Percentiles rank a stretch among this genome's conserved stretches.
Conservation (phyloP, 2,113 vertebrate species). For the Oreochromis tanganicae region DNA sequence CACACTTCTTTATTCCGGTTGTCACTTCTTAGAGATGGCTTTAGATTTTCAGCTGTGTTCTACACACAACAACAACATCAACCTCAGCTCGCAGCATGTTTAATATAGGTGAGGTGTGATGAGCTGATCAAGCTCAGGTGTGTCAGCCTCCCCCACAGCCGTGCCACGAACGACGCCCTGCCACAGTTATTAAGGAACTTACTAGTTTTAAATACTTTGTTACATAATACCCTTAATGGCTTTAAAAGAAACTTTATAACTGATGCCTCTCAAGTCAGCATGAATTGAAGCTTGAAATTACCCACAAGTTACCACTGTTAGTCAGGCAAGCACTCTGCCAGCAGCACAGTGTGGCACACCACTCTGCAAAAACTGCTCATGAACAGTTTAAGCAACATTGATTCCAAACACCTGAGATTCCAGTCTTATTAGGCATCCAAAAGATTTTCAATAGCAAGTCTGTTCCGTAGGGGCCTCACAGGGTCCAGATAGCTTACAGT, state of each 20-base stretch:
- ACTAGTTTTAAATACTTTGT: background rate
- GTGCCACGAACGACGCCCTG: fast-evolving
- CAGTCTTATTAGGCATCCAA: background rate
- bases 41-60: background rate
- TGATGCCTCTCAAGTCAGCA: background rate
- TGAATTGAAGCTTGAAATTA: background rate
- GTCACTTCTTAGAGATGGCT: background rate
- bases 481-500: background rate
- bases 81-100: background rate
- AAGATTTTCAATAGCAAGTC: background rate
- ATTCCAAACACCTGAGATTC: background rate
- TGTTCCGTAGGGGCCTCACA: background rate
- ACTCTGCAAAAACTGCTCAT: background rate
- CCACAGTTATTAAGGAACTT: background rate
- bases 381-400: background rate
- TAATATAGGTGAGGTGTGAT: background rate
- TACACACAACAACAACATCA: background rate
- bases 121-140: background rate
- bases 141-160: background rate
- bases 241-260: background rate
- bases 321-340: background rate
- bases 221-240: background rate
- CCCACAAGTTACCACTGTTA: background rate
- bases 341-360: background rate
- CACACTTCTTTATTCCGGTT: background rate